Evolutionary conservation across 1,140 invertebrate species (phyloP).

Genomic region (Aphaenogaster floridana): DNA sequence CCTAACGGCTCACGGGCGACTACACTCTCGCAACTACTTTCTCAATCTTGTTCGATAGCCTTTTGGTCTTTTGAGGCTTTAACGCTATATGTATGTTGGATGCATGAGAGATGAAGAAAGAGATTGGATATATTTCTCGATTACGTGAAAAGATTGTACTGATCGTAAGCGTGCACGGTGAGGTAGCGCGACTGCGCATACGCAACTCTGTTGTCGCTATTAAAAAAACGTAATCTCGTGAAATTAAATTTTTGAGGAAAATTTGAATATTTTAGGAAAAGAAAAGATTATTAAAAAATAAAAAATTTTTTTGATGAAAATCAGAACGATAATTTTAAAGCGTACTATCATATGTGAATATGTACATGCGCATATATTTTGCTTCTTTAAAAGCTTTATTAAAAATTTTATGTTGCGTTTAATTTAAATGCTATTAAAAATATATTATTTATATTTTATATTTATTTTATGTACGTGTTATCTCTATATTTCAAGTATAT

Average conservation of each 20-base stretch:
- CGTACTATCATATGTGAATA: background rate
- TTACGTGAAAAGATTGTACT: background rate
- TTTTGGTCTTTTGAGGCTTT: slow-evolving; percentile 34
- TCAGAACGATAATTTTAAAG: background rate
- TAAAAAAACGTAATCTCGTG: slow-evolving; percentile 1
- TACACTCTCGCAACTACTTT: slow-evolving; percentile 16
- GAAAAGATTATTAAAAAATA: background rate
- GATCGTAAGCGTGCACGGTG: slow-evolving; percentile 14
- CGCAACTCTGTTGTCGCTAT: background rate
- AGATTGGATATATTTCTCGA: slow-evolving; percentile 40
- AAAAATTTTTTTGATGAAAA: background rate
- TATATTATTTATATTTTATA: slow-evolving; percentile 23
- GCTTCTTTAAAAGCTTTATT: slow-evolving; percentile 13
- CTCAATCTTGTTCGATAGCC: slow-evolving; percentile 42
- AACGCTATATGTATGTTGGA: slow-evolving; percentile 4
- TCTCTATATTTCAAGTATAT: slow-evolving; percentile 33
- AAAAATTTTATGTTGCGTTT: slow-evolving; percentile 24
- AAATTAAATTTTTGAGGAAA: background rate
- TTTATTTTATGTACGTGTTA: slow-evolving; percentile 30
- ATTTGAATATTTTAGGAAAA: background rate
- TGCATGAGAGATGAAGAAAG: background rate
- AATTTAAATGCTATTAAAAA: slow-evolving; percentile 18
- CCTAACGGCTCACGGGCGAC: slow-evolving; percentile 15
- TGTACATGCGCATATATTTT: background rate
- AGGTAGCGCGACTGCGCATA: slow-evolving; percentile 12